Percentiles rank a stretch among this genome's conserved stretches.
phyloP scores from a whole-genome alignment of 2,113 vertebrate genomes.

The Oreotrochilus melanogaster region DNA sequence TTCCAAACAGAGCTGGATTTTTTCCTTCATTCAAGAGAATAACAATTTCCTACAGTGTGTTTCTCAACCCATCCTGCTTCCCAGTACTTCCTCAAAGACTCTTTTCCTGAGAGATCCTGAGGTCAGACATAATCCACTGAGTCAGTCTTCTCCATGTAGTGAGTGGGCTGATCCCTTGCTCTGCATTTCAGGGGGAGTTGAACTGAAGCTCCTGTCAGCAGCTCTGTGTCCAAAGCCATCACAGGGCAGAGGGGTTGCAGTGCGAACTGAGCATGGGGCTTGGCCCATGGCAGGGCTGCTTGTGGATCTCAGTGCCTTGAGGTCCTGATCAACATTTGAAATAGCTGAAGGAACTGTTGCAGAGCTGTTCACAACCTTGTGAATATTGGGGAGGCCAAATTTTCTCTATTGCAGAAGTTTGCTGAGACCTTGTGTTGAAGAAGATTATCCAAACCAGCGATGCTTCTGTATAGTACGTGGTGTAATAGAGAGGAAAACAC shows the following conservation, averaged over 20 bases:
- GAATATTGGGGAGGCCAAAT: not conserved
- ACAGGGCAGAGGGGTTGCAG: fast-evolving
- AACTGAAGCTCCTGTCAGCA: fast-evolving
- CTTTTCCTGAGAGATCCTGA: not conserved
- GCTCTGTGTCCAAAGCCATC: fast-evolving
- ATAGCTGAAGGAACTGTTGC: not conserved
- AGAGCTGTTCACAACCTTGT: not conserved
- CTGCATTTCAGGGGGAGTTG: not conserved
- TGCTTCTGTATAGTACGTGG: fast-evolving
- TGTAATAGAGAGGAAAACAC: not conserved
- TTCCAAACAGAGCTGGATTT: not conserved
- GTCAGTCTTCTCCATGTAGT: fast-evolving
- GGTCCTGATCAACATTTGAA: fast-evolving
- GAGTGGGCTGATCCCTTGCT: not conserved
- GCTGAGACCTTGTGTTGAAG: not conserved
- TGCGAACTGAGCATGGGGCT: fast-evolving
- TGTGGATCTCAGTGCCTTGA: not conserved
- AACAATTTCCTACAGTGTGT: not conserved
- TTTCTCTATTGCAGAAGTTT: not conserved
- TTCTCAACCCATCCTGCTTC: not conserved
- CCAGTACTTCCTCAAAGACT: not conserved
- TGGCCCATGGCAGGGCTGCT: fast-evolving
- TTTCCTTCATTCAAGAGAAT: not conserved
- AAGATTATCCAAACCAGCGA: not conserved
- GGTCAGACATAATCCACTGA: not conserved